These are phyloP conservation scores for Mormyrops attenuatus DNA, from an alignment of 2,797 vertebrate species.

Conservation along the genomic window DNA sequence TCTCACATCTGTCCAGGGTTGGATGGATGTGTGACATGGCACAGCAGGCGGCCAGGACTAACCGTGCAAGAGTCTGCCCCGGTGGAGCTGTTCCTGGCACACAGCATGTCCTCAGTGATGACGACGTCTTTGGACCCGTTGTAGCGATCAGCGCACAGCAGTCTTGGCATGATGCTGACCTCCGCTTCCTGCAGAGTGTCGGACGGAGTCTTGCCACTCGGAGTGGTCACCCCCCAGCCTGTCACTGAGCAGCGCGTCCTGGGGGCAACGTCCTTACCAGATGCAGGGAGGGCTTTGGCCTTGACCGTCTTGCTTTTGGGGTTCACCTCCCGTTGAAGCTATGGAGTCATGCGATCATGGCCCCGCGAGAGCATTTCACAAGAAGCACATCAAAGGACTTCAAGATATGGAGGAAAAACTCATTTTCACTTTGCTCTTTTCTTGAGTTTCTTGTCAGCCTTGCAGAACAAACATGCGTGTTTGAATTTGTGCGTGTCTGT, in stretches of 20 bases:
- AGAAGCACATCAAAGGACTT: background rate
- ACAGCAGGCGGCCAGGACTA: conserved; percentile 3
- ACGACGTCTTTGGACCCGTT: background rate
- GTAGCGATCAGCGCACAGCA: conserved; percentile 34
- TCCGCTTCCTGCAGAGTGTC: conserved; percentile 35
- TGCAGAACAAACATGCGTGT: background rate
- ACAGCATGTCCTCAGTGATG: conserved; percentile 45
- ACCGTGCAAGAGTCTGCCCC: conserved; percentile 38
- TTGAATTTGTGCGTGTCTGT: background rate
- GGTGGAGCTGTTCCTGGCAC: conserved; percentile 33
- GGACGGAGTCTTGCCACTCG: rapidly evolving
- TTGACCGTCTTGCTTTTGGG: conserved; percentile 25
- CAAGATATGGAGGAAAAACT: background rate
- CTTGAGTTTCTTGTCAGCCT: background rate
- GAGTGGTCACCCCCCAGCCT: conserved; percentile 35
- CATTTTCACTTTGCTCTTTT: background rate
- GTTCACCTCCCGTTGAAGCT: conserved; percentile 34
- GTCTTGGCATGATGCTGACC: conserved; percentile 32
- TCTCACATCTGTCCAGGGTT: background rate
- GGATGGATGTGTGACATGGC: background rate
- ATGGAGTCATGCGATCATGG: background rate
- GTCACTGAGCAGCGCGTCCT: conserved; percentile 40
- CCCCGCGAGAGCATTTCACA: background rate
- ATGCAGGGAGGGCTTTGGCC: conserved; percentile 25
- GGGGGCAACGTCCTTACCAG: conserved; percentile 20